Evolutionary conservation across 2,888 invertebrate species (phyloP).

Genomic region (Mellilla xanthometata): DNA sequence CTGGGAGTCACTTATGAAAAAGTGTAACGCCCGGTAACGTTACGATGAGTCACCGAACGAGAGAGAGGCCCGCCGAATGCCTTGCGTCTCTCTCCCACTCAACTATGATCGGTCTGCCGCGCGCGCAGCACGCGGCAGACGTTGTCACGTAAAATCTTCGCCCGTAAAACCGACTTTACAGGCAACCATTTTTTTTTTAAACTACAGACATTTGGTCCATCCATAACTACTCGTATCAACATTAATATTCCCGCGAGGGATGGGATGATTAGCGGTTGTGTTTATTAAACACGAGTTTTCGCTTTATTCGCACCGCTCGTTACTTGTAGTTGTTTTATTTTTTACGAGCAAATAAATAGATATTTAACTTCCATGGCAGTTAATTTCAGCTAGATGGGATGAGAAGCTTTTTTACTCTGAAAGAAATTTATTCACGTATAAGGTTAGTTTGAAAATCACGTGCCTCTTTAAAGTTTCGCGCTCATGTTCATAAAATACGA

Average conservation of each 20-base stretch:
- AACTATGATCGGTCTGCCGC: no score
- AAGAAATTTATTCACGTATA: not conserved
- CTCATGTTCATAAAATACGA: not conserved
- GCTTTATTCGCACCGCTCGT: slow-evolving; percentile 17
- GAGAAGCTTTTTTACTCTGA: not conserved
- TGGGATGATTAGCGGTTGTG: slow-evolving; percentile 28
- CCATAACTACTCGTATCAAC: no score
- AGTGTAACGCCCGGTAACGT: no score
- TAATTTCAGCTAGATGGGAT: slow-evolving; percentile 10
- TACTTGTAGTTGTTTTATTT: slow-evolving; percentile 11
- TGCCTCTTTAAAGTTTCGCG: not conserved
- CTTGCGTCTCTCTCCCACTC: no score
- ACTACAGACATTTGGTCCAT: no score
- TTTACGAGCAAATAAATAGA: slow-evolving; percentile 13
- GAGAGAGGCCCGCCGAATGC: no score
- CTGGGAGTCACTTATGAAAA: no score
- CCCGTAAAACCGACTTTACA: no score
- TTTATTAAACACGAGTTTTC: slow-evolving; percentile 23
- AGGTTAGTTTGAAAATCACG: not conserved
- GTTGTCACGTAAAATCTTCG: no score
- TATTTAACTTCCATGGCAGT: slow-evolving; percentile 8
- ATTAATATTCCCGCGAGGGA: not conserved
- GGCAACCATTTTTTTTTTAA: no score
- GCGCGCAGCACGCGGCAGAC: no score
- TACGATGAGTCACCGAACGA: no score